Evolutionary conservation across 2,113 vertebrate genomes (phyloP).

Genomic region (Gavialis gangeticus): DNA sequence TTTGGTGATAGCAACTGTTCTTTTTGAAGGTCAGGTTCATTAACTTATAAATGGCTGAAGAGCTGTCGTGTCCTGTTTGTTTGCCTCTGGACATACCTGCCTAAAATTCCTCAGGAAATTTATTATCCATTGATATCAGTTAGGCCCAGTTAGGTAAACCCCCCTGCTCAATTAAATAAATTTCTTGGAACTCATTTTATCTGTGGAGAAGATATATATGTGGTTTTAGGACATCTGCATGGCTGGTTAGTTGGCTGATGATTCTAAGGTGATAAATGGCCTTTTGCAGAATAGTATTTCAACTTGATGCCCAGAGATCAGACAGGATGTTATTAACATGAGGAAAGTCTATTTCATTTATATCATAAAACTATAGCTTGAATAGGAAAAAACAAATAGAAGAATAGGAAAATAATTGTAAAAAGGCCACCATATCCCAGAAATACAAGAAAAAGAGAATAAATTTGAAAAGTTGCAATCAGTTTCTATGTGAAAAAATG

Average conservation of each 20-base stretch:
- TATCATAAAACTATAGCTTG: not conserved
- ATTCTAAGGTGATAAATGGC: not conserved
- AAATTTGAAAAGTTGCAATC: not conserved
- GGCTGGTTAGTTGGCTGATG: not conserved
- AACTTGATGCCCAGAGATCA: not conserved
- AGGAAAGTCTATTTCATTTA: not conserved
- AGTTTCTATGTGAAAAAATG: not conserved
- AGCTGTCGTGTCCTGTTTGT: not conserved
- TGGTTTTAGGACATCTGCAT: not conserved
- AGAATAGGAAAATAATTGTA: not conserved
- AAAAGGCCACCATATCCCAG: not conserved
- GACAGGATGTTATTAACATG: accelerated
- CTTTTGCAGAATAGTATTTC: accelerated
- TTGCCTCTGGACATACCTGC: not conserved
- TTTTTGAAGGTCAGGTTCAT: not conserved
- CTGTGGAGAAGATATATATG: not conserved
- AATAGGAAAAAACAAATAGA: not conserved
- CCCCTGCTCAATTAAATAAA: not conserved
- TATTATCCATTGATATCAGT: not conserved
- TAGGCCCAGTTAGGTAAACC: not conserved
- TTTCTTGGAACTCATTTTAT: not conserved
- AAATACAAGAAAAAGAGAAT: not conserved
- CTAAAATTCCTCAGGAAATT: not conserved
- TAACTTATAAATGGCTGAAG: not conserved
- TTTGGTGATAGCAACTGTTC: not conserved